Conservation (phyloP, 2,797 vertebrate species). For the Macropus fuliginosus region DNA sequence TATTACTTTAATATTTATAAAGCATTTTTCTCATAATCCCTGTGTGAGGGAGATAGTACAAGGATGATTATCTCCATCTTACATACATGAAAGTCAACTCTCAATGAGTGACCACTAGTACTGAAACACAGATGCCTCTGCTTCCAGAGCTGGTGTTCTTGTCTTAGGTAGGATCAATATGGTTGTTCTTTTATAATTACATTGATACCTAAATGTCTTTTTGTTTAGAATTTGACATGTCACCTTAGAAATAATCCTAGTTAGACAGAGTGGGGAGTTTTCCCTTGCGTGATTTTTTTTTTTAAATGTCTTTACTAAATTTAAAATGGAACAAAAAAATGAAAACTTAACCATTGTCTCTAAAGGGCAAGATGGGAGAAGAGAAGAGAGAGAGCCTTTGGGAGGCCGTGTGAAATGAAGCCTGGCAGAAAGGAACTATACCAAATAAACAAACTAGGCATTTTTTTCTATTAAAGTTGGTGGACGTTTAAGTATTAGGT, state of each 20-base stretch:
- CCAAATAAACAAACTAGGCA: slow-evolving; percentile 36
- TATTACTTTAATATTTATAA: too few species aligned
- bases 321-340: neutral
- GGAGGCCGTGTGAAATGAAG: neutral
- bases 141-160: neutral
- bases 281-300: neutral
- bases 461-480: slow-evolving; percentile 68
- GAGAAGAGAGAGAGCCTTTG: neutral
- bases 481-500: slow-evolving; percentile 55
- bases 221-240: slow-evolving; percentile 32
- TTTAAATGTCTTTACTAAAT: neutral
- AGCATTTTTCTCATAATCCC: too few species aligned
- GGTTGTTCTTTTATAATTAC: neutral
- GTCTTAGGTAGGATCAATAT: neutral
- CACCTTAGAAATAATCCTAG: slow-evolving; percentile 50
- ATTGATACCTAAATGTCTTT: slow-evolving; percentile 8
- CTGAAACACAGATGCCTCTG: neutral
- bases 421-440: slow-evolving; percentile 31
- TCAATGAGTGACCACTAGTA: neutral
- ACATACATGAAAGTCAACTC: neutral
- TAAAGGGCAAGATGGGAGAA: neutral
- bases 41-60: neutral
- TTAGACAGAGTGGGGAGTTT: neutral
- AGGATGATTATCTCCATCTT: neutral
- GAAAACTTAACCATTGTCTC: too few species aligned